Evolutionary conservation across 2,888 invertebrate genomes (phyloP).

Genomic region (Arenicola marina): DNA sequence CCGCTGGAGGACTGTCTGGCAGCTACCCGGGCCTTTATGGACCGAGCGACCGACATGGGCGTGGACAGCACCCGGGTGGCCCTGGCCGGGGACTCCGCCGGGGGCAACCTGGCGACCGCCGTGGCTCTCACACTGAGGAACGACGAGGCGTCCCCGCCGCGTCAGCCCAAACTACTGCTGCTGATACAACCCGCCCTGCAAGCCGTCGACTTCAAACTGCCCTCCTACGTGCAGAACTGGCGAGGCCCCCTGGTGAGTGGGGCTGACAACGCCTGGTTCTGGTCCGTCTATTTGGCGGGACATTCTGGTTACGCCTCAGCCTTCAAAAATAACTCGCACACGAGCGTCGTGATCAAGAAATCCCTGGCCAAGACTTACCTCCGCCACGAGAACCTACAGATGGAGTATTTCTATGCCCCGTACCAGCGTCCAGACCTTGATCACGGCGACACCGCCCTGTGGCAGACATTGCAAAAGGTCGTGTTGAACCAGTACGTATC

Average conservation of each 20-base stretch:
- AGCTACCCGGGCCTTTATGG: neutral
- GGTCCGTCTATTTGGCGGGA: neutral
- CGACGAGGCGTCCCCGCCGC: neutral
- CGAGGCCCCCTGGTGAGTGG: neutral
- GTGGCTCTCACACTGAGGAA: neutral
- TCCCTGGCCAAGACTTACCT: neutral
- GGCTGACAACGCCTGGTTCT: neutral
- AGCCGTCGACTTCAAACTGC: neutral
- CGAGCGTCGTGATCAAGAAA: neutral
- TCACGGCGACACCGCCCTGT: neutral
- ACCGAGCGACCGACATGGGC: neutral
- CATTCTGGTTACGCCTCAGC: neutral
- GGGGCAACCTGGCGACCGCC: conserved; percentile 5
- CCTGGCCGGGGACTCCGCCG: conserved; percentile 1
- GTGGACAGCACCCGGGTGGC: neutral
- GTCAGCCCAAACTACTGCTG: conserved; percentile 1
- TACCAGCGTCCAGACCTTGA: neutral
- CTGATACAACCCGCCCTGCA: conserved; percentile 2
- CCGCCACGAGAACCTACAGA: neutral
- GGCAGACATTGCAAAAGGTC: neutral
- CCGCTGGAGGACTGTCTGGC: neutral
- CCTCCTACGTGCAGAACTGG: neutral
- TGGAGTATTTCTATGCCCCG: neutral
- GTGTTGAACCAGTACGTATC: neutral
- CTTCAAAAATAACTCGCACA: neutral